Conservation (phyloP, 2,113 vertebrate species). For the Pteropus alecto region DNA sequence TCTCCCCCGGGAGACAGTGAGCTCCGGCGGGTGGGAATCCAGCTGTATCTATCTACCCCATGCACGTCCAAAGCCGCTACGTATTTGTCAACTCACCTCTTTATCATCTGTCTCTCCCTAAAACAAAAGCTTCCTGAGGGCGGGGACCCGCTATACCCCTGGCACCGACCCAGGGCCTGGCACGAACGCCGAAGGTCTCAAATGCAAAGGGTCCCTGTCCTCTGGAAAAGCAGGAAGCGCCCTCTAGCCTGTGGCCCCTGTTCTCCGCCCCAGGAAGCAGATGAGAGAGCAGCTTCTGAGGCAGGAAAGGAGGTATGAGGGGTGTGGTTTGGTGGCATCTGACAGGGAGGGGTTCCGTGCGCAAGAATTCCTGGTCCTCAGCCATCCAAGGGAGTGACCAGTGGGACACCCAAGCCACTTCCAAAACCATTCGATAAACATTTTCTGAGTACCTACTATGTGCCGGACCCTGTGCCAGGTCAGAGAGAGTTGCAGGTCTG, state of each 20-base stretch:
- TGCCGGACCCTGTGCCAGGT: neutral
- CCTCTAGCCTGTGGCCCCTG: neutral
- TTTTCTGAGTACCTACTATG: neutral
- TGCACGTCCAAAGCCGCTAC: rapidly evolving
- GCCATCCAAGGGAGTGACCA: conserved; percentile 73
- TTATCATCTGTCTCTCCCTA: neutral
- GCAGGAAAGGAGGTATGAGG: neutral
- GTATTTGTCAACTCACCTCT: neutral
- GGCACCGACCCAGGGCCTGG: neutral
- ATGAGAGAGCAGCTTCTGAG: neutral
- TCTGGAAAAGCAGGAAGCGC: neutral
- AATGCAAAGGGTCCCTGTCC: neutral
- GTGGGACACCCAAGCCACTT: conserved; percentile 18
- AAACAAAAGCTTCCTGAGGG: neutral
- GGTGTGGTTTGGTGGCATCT: neutral
- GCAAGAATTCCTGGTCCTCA: conserved; percentile 71
- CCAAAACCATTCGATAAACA: neutral
- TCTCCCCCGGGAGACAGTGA: neutral
- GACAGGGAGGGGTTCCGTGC: neutral
- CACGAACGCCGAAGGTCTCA: neutral
- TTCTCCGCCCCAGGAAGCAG: neutral
- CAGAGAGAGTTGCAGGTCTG: neutral
- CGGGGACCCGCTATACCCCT: neutral
- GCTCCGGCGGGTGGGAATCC: neutral
- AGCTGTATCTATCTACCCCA: rapidly evolving